Evolutionary conservation across 2,113 vertebrate genomes (phyloP).

Genomic region (Misgurnus anguillicaudatus): DNA sequence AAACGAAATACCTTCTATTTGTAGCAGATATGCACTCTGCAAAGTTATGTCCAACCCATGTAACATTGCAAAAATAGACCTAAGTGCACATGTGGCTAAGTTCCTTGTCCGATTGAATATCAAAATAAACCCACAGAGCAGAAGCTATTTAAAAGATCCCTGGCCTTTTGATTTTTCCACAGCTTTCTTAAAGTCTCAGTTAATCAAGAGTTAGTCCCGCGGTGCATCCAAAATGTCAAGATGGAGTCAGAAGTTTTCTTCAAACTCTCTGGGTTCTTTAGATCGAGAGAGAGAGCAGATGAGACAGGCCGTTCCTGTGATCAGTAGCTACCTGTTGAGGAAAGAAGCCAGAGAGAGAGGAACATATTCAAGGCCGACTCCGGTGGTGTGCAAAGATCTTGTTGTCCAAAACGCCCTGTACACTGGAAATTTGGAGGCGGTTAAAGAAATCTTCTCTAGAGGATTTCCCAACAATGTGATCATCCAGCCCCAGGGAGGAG

Average conservation of each 20-base stretch:
- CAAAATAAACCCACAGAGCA: constrained; percentile 68
- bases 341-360: constrained; percentile 52
- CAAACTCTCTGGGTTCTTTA: constrained; percentile 60
- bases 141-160: not conserved
- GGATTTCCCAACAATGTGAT: constrained; percentile 74
- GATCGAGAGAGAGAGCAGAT: constrained; percentile 60
- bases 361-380: not conserved
- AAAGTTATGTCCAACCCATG: constrained; percentile 58
- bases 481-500: constrained; percentile 78
- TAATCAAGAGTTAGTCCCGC: not conserved
- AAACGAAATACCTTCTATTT: not conserved
- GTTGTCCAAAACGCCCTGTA: constrained; percentile 88
- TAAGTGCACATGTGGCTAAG: constrained; percentile 60
- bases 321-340: constrained; percentile 65
- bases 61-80: constrained; percentile 75
- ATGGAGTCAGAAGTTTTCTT: constrained; percentile 63
- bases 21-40: constrained; percentile 36
- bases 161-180: not conserved
- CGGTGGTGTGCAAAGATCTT: constrained; percentile 81
- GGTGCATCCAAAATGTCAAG: constrained; percentile 64
- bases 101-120: constrained; percentile 66
- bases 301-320: constrained; percentile 27
- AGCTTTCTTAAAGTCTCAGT: constrained; percentile 35
- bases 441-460: constrained; percentile 77
- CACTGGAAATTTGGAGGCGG: constrained; percentile 78